These are phyloP conservation scores for Chaetophractus vellerosus DNA, from an alignment of 2,797 vertebrate genomes.

Conservation along the genomic window DNA sequence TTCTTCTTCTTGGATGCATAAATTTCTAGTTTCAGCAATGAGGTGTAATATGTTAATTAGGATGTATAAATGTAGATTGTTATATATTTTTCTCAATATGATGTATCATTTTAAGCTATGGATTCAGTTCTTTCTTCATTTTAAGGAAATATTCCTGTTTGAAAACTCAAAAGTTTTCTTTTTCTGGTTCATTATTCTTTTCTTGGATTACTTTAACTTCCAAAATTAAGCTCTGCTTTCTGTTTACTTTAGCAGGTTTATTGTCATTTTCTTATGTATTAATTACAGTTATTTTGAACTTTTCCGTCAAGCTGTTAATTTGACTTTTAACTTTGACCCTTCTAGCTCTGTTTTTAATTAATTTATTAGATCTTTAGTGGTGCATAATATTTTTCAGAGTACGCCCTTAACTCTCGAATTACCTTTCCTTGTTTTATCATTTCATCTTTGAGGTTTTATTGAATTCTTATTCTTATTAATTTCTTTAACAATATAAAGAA, in stretches of 20 bases:
- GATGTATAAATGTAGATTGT: not conserved
- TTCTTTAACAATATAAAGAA: not conserved
- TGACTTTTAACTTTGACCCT: constrained; percentile 12
- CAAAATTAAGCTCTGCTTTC: not conserved
- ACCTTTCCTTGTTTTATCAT: constrained; percentile 1
- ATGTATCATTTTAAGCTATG: not conserved
- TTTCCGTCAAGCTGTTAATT: constrained; percentile 19
- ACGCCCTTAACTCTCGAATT: constrained; percentile 17
- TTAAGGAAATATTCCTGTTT: not conserved
- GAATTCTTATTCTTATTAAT: not conserved
- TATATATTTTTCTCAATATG: not conserved
- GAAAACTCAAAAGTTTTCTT: not conserved
- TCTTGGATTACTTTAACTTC: not conserved
- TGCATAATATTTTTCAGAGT: constrained; percentile 13
- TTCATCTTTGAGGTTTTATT: not conserved
- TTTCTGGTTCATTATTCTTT: not conserved
- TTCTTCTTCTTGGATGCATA: not conserved
- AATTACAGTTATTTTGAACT: not conserved
- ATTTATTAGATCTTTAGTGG: not conserved
- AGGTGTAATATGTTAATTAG: constrained; percentile 14
- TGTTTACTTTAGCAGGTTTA: constrained; percentile 1
- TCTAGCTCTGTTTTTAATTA: constrained; percentile 39
- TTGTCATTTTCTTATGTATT: constrained; percentile 42
- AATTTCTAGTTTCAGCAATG: not conserved
- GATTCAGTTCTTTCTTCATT: not conserved